These are phyloP conservation scores for Galleria mellonella DNA, from an alignment of 1,140 invertebrate genomes.

Conservation along the genomic window DNA sequence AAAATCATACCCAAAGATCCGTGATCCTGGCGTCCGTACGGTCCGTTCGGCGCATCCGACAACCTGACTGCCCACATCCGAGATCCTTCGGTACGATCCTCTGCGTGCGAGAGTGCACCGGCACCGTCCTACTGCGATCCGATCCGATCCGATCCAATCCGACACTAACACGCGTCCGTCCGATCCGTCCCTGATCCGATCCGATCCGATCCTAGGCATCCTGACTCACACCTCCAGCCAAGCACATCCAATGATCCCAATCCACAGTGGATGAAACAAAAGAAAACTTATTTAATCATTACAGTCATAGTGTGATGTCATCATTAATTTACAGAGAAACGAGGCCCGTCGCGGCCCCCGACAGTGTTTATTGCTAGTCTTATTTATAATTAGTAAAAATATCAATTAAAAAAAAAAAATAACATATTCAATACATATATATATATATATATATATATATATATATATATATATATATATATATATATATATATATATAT, in stretches of 20 bases:
- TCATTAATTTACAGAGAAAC: background rate
- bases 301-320: background rate
- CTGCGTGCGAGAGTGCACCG: conserved; percentile 17
- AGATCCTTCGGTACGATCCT: conserved; percentile 20
- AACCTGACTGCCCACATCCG: conserved; percentile 9
- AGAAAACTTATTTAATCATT: conserved; percentile 64
- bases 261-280: conserved; percentile 72
- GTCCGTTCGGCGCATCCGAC: conserved; percentile 17
- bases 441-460: too few species aligned
- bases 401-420: too few species aligned
- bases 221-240: conserved; percentile 57
- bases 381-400: too few species aligned
- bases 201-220: conserved; percentile 17
- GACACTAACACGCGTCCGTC: conserved; percentile 12
- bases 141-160: conserved; percentile 16
- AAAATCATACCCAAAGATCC: conserved; percentile 67
- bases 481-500: too few species aligned
- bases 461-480: too few species aligned
- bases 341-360: background rate
- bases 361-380: background rate
- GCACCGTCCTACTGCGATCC: conserved; percentile 20
- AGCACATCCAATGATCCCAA: conserved; percentile 59
- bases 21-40: conserved; percentile 24
- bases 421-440: too few species aligned
- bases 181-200: conserved; percentile 9